Evolutionary conservation across 2,113 vertebrate species (phyloP).

Genomic region (Corythornis vintsioides): DNA sequence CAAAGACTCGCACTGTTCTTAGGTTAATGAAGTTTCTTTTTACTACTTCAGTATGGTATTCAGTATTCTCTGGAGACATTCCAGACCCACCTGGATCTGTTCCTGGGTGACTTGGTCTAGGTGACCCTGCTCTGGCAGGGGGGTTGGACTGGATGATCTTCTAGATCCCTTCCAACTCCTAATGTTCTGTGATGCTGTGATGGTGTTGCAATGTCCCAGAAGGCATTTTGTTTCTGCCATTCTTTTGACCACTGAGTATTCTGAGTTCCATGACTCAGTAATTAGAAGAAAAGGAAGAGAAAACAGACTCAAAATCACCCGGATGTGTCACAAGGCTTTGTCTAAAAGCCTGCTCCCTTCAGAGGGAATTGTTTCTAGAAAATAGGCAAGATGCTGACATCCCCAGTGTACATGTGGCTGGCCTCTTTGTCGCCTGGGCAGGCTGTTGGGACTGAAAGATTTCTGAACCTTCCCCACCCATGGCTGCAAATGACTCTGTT

Average conservation of each 20-base stretch:
- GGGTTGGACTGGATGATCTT: no score
- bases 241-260: constrained; percentile 44
- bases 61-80: no score
- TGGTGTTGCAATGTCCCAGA: constrained; percentile 40
- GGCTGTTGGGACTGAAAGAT: not conserved
- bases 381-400: constrained; percentile 23
- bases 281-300: constrained; percentile 46
- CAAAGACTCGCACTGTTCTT: not conserved
- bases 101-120: no score
- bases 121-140: no score
- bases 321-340: constrained; percentile 48
- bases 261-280: constrained; percentile 29
- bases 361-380: constrained; percentile 57
- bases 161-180: no score
- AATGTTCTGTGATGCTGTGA: no score
- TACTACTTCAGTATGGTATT: not conserved
- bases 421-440: not conserved
- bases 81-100: no score
- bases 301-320: constrained; percentile 42
- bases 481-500: constrained; percentile 38
- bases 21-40: constrained; percentile 16
- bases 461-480: constrained; percentile 37
- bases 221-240: constrained; percentile 49
- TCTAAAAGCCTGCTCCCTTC: constrained; percentile 28
- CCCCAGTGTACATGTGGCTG: not conserved